phyloP scores from a whole-genome alignment of 2,888 invertebrate genomes.

The Ganaspis brasiliensis region DNA sequence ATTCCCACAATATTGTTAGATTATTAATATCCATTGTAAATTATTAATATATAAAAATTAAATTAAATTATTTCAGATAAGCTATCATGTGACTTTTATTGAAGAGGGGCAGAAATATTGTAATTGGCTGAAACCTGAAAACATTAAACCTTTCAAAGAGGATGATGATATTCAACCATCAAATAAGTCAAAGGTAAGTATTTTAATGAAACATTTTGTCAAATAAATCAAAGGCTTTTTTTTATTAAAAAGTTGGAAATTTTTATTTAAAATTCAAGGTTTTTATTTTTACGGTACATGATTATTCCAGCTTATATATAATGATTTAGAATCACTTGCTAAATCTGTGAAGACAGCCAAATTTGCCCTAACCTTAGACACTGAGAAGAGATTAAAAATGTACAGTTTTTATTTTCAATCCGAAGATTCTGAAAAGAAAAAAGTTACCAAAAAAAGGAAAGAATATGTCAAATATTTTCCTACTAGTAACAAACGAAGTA shows the following conservation, averaged over 20 bases:
- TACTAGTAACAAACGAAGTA: neutral
- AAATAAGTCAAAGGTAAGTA: constrained; percentile 20
- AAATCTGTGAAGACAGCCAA: constrained; percentile 2
- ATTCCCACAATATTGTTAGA: no score
- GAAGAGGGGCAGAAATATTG: neutral
- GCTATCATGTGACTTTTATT: constrained; percentile 27
- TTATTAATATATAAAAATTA: neutral
- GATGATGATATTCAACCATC: constrained; percentile 3
- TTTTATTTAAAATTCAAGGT: neutral
- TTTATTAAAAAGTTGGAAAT: neutral
- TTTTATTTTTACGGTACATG: neutral
- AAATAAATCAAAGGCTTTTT: neutral
- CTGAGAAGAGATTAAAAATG: constrained; percentile 19
- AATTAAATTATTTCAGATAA: neutral
- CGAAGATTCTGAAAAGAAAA: neutral
- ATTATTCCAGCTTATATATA: neutral
- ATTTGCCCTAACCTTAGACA: neutral
- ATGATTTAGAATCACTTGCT: neutral
- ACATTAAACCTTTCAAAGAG: constrained; percentile 28
- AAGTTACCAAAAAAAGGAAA: constrained; percentile 1
- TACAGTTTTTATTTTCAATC: neutral
- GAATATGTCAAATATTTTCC: neutral
- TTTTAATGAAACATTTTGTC: no score
- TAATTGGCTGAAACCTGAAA: constrained; percentile 3
- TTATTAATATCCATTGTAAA: no score